phyloP scores from a whole-genome alignment of 2,888 invertebrate genomes.

The Phasia obesa region DNA sequence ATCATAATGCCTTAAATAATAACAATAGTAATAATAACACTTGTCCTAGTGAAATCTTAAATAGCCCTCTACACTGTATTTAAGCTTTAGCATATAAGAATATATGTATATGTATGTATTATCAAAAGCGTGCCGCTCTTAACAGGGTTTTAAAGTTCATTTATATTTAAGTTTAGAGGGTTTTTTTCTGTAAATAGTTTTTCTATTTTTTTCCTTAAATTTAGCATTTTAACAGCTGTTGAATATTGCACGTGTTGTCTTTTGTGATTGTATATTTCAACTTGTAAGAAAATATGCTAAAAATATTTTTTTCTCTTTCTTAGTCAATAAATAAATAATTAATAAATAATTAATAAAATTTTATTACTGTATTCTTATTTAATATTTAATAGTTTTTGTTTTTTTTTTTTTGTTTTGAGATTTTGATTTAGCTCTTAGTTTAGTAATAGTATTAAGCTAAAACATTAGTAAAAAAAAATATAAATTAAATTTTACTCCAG shows the following conservation, averaged over 20 bases:
- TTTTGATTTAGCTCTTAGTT: conserved; percentile 22
- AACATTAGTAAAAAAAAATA: background rate
- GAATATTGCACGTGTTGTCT: conserved; percentile 80
- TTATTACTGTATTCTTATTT: background rate
- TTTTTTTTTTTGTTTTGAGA: conserved; percentile 15
- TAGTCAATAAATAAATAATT: background rate
- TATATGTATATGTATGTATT: too few relatives aligned
- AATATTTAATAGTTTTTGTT: background rate
- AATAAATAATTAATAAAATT: too few relatives aligned
- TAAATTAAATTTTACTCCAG: conserved; percentile 5
- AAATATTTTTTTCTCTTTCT: background rate
- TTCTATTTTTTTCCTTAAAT: conserved; percentile 8
- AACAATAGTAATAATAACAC: conserved; percentile 47
- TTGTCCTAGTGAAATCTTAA: conserved; percentile 75
- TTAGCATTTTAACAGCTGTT: conserved; percentile 64
- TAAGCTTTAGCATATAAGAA: conserved; percentile 6
- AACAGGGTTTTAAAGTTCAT: conserved; percentile 14
- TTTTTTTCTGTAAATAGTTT: conserved; percentile 33
- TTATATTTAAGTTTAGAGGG: background rate
- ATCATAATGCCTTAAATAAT: conserved; percentile 27
- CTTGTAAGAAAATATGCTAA: conserved; percentile 44
- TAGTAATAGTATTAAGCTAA: conserved; percentile 22
- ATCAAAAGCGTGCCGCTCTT: background rate
- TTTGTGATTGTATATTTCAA: conserved; percentile 80
- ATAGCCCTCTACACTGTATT: conserved; percentile 48